Evolutionary conservation across 2,888 invertebrate genomes (phyloP).

Genomic region (Nymphalis urticae): DNA sequence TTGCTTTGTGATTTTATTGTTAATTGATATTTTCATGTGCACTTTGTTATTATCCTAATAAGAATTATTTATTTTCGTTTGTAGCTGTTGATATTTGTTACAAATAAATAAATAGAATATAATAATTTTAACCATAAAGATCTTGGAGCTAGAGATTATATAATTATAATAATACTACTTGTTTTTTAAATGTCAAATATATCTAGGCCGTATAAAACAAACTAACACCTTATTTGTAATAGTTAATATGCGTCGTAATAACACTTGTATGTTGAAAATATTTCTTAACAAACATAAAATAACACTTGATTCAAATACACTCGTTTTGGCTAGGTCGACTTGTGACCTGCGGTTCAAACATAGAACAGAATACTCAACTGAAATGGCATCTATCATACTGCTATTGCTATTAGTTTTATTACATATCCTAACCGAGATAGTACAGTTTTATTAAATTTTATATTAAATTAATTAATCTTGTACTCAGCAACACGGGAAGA

Average conservation of each 20-base stretch:
- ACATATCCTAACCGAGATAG: no score
- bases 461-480: neutral
- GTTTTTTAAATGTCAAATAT: neutral
- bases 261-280: conserved; percentile 21
- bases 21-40: no score
- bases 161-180: neutral
- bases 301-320: conserved; percentile 35
- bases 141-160: no score
- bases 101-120: no score
- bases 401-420: no score
- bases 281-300: conserved; percentile 37
- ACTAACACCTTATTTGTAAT: neutral
- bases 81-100: no score
- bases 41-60: no score
- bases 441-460: no score
- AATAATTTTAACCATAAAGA: no score
- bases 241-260: neutral
- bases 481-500: neutral
- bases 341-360: conserved; percentile 30
- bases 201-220: conserved; percentile 1
- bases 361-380: conserved; percentile 18
- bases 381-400: neutral
- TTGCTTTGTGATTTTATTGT: no score
- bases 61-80: no score
- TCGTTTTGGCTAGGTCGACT: conserved; percentile 37